These are phyloP conservation scores for Argyrosomus japonicus DNA, from an alignment of 2,113 vertebrate genomes.

Conservation along the genomic window DNA sequence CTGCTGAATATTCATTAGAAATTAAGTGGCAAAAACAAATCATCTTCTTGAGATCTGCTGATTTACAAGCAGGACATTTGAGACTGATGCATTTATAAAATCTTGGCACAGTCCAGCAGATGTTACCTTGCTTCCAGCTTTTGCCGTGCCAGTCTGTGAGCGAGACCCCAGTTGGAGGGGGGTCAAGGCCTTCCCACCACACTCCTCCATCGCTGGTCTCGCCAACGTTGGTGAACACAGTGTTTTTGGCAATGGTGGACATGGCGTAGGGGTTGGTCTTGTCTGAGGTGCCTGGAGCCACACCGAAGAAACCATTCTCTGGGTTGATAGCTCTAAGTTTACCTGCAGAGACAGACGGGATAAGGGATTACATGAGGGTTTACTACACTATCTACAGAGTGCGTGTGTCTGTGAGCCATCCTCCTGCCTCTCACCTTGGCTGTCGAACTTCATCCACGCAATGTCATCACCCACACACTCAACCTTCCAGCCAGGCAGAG, in stretches of 20 bases:
- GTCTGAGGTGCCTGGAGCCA: conserved; percentile 94
- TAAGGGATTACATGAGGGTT: neutral
- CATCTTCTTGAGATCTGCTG: neutral
- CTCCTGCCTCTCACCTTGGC: conserved; percentile 85
- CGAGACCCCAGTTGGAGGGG: conserved; percentile 80
- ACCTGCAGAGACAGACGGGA: conserved; percentile 81
- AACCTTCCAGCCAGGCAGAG: conserved; percentile 94
- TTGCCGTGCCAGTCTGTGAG: conserved; percentile 95
- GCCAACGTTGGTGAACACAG: conserved; percentile 96
- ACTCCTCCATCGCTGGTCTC: conserved; percentile 95
- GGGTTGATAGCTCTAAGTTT: conserved; percentile 97
- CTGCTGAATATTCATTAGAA: neutral
- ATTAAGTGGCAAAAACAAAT: neutral
- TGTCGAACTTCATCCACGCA: conserved; percentile 99
- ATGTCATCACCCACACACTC: conserved; percentile 98
- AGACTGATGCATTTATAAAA: neutral
- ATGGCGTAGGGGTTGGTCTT: conserved; percentile 98
- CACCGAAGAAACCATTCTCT: conserved; percentile 98
- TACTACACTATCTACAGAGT: neutral
- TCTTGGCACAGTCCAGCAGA: conserved; percentile 37
- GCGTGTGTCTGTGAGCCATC: accelerated
- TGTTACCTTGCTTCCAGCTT: conserved; percentile 85
- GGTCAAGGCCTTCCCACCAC: conserved; percentile 95
- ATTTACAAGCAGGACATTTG: too few species aligned
- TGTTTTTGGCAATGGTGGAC: conserved; percentile 92